Conservation (phyloP, 2,113 vertebrate species). For the Pygoscelis antarcticus region DNA sequence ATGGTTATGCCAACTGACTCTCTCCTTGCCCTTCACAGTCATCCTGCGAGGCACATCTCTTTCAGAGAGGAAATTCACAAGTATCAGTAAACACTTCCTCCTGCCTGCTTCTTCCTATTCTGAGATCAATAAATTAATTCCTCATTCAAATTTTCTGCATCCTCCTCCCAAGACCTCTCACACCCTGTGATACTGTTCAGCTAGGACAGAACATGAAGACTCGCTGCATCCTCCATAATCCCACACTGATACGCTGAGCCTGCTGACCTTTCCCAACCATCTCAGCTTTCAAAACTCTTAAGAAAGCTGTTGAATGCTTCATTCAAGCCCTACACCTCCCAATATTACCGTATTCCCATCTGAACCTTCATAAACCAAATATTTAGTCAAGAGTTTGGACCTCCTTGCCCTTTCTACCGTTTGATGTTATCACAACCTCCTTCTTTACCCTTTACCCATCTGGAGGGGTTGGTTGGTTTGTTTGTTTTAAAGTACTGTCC, state of each 20-base stretch:
- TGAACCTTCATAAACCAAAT: neutral
- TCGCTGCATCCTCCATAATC: fast-evolving
- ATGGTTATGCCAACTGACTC: neutral
- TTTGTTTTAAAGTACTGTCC: neutral
- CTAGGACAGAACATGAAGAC: fast-evolving
- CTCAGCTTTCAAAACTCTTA: neutral
- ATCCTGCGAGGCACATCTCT: fast-evolving
- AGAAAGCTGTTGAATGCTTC: neutral
- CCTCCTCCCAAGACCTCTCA: neutral
- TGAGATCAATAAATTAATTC: fast-evolving
- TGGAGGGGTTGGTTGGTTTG: neutral
- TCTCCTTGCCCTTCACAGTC: neutral
- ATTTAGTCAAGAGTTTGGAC: neutral
- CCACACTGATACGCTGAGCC: neutral
- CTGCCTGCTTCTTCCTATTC: neutral
- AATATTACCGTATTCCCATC: neutral
- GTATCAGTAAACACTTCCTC: neutral
- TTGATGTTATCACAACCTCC: neutral
- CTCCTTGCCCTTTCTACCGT: neutral
- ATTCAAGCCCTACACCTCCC: neutral
- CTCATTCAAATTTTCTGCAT: neutral
- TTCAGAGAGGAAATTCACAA: neutral
- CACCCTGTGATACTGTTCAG: neutral
- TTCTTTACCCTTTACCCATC: neutral
- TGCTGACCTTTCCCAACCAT: neutral